Conservation (phyloP, 2,888 invertebrate genomes). For the Erebia ligea region DNA sequence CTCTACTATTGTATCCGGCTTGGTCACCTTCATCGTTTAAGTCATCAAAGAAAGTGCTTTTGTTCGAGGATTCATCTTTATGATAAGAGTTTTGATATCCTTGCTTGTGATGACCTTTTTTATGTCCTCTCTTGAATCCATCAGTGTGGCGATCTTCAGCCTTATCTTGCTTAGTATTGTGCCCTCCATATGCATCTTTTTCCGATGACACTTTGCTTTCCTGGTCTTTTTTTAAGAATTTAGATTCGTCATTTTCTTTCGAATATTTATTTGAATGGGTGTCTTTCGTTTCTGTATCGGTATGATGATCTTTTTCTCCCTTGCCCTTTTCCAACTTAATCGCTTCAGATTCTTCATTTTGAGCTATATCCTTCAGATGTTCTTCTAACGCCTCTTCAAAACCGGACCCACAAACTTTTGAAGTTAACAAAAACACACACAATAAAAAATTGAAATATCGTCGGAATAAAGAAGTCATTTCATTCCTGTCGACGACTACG, state of each 20-base stretch:
- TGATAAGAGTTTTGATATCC: constrained; percentile 88
- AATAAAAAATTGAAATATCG: constrained; percentile 51
- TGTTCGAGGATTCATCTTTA: constrained; percentile 87
- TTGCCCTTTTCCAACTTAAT: constrained; percentile 73
- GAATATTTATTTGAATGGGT: constrained; percentile 72
- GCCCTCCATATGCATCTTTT: constrained; percentile 73
- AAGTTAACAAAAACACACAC: constrained; percentile 59
- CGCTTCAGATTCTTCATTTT: constrained; percentile 69
- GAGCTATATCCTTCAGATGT: constrained; percentile 73
- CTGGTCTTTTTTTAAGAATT: constrained; percentile 76
- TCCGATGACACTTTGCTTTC: constrained; percentile 72
- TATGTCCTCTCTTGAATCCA: constrained; percentile 80
- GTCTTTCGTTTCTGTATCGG: constrained; percentile 69
- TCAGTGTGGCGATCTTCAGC: constrained; percentile 69
- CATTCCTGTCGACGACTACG: constrained; percentile 51
- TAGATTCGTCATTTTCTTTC: constrained; percentile 74
- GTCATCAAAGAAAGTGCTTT: constrained; percentile 87
- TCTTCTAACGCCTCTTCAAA: constrained; percentile 76
- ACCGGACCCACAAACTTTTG: constrained; percentile 59
- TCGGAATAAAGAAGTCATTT: constrained; percentile 64
- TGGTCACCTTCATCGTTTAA: constrained; percentile 77
- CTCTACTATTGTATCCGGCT: constrained; percentile 69
- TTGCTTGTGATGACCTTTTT: constrained; percentile 87
- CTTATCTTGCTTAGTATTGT: constrained; percentile 71
- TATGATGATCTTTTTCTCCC: constrained; percentile 74